Base-by-base conservation (phyloP, 35 echinoderm and acorn worm genomes). In the Chiridota heheva region DNA sequence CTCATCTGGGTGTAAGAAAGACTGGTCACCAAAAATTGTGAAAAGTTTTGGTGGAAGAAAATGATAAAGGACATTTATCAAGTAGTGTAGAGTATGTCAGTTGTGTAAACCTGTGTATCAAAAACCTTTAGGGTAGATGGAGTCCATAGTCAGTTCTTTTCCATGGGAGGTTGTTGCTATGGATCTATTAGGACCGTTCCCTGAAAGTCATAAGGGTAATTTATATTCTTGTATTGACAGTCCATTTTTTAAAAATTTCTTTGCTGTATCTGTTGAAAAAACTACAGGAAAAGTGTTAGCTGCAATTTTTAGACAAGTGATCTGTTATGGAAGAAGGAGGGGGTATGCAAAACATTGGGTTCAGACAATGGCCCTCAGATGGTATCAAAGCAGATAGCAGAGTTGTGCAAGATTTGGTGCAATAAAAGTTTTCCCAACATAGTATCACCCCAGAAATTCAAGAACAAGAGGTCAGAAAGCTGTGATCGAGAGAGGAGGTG, bases 301-400 rank as follows among this genome's bases (percentile, higher is more conserved):
- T 46, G 18, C 37, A 6, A 26, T 44, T 74, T 18, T 74, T 2
- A n/a, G 16, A 74, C 70, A 44, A 22, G 16, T 44, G 34, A 3
- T 74, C 48, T 63, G 36, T 74, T 46, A 22, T 4, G 2, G 37
- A 24, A n/a, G n/a, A n/a, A n/a, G n/a, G n/a, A n/a, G 70, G 18
- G 36, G 17, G 70, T 7, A 2, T 44, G 42, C 27, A 3, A 28
- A 26, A 69, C 29, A 10, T 35, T 69, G 5, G 6, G 29, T 18
- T 69, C 66, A 26, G 30, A 69, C 30, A 74, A 74, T 74, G 70
- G 70, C 3, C 36, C 37, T 13, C 70, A 74, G 70, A 44, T 74
- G 36, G 40, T 45, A 10, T 20, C 36, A 8, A 44, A 27, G 7
- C 17, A 2, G 18, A 7, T 74, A 7, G 70, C 70, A 44, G 6